phyloP scores from a whole-genome alignment of 2,113 vertebrate species.

The Hippocampus abdominalis region DNA sequence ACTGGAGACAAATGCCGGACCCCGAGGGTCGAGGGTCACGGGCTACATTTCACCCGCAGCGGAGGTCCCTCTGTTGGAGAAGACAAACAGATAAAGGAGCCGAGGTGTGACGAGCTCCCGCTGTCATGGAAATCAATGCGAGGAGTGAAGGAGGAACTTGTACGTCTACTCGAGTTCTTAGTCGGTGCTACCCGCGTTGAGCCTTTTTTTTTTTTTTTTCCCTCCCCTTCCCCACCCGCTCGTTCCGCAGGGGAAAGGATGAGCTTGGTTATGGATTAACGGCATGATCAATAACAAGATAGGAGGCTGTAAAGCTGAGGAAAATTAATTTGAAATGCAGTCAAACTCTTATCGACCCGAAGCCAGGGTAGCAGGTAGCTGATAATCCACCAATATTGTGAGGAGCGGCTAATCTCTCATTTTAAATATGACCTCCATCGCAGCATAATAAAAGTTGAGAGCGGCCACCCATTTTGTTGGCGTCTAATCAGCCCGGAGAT shows the following conservation, averaged over 20 bases:
- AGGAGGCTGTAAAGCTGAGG: constrained; percentile 84
- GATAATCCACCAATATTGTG: constrained; percentile 95
- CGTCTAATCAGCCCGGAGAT: constrained; percentile 26
- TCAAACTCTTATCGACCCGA: constrained; percentile 94
- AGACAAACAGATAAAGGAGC: constrained; percentile 66
- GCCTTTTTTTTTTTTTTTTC: constrained; percentile 77
- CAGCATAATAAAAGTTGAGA: constrained; percentile 56
- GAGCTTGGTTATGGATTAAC: constrained; percentile 97
- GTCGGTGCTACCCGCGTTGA: constrained; percentile 82
- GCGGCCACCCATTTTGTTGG: constrained; percentile 46
- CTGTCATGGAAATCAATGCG: constrained; percentile 56
- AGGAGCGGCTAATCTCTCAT: constrained; percentile 95
- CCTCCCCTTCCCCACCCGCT: constrained; percentile 45
- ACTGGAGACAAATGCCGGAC: constrained; percentile 69
- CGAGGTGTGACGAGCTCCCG: constrained; percentile 55
- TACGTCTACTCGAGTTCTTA: constrained; percentile 64
- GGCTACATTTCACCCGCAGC: constrained; percentile 65
- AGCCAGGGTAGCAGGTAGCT: constrained; percentile 84
- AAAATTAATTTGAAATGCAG: constrained; percentile 98
- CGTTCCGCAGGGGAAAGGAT: constrained; percentile 82
- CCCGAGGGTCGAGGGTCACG: constrained; percentile 55
- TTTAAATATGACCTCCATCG: constrained; percentile 82
- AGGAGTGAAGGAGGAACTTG: constrained; percentile 13
- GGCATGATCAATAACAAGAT: constrained; percentile 92
- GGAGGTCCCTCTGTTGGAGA: constrained; percentile 70